A percentile compares a stretch with the other conserved stretches of the same genome.
These are phyloP conservation scores for Otolemur crassicaudatus DNA, from an alignment of 2,797 vertebrate species.

Conservation along the genomic window DNA sequence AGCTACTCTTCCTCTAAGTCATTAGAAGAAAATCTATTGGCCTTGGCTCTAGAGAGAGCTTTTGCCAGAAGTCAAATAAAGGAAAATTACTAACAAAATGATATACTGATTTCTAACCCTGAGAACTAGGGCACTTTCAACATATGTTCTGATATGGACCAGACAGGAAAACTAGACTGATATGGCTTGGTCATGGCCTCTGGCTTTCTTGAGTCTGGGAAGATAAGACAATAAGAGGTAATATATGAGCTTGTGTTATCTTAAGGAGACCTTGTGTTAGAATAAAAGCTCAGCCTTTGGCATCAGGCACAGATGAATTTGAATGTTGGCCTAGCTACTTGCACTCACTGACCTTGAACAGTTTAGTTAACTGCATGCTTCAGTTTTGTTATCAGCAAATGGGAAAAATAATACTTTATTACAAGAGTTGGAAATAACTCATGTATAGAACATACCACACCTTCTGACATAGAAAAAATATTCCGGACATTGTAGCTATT, in stretches of 20 bases:
- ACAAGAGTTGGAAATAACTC: background rate
- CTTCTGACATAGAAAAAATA: background rate
- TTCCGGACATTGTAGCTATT: constrained; percentile 1
- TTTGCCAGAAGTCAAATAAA: constrained; percentile 64
- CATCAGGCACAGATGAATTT: background rate
- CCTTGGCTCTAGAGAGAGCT: constrained; percentile 12
- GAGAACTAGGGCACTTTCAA: background rate
- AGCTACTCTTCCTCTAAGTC: constrained; percentile 51
- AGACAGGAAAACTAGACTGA: constrained; percentile 1
- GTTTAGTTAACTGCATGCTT: constrained; percentile 19
- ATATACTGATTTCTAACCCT: background rate
- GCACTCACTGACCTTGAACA: background rate
- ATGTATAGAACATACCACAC: background rate
- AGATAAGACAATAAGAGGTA: background rate
- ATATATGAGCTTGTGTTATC: background rate
- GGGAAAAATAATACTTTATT: background rate
- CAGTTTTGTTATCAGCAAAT: constrained; percentile 27
- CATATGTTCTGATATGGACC: background rate
- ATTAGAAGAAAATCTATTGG: constrained; percentile 64
- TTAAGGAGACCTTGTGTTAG: background rate
- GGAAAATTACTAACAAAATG: constrained; percentile 64
- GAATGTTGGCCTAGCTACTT: background rate
- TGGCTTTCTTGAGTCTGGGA: constrained; percentile 30
- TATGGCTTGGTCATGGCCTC: background rate
- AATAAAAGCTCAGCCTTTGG: background rate